Conservation (phyloP, 2,888 invertebrate species). For the Torymus aiolomorphi region DNA sequence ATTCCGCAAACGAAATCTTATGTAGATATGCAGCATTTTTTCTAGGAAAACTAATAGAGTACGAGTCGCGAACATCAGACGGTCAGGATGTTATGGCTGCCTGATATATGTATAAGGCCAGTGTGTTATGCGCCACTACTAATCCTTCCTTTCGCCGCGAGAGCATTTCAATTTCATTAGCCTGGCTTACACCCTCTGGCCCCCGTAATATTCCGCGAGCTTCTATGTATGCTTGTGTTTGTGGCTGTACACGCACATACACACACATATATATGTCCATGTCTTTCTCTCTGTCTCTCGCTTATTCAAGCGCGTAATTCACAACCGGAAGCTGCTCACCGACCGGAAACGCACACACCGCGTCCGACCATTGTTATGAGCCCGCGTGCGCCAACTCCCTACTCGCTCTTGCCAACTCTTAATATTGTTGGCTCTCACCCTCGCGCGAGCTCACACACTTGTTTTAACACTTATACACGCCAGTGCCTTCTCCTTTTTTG, state of each 20-base stretch:
- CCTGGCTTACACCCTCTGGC: constrained; percentile 61
- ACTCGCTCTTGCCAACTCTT: not conserved
- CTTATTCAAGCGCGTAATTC: constrained; percentile 75
- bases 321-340: constrained; percentile 74
- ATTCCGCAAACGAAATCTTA: no score
- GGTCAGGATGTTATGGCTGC: no score
- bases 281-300: constrained; percentile 64
- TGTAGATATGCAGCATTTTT: no score
- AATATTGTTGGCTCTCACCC: constrained; percentile 44
- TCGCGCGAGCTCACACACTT: constrained; percentile 34
- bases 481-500: constrained; percentile 32
- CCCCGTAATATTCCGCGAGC: constrained; percentile 61
- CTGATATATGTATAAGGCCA: not conserved
- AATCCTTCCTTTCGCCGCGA: constrained; percentile 69
- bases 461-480: constrained; percentile 35
- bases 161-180: constrained; percentile 74
- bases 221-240: constrained; percentile 17
- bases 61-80: no score
- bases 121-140: constrained; percentile 47
- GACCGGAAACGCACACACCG: constrained; percentile 73
- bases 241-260: not conserved
- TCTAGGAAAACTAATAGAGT: no score
- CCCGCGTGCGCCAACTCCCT: constrained; percentile 44
- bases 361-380: constrained; percentile 70
- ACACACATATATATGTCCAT: not conserved